These are phyloP conservation scores for Atta cephalotes DNA, from an alignment of 1,140 invertebrate genomes.

Conservation along the genomic window DNA sequence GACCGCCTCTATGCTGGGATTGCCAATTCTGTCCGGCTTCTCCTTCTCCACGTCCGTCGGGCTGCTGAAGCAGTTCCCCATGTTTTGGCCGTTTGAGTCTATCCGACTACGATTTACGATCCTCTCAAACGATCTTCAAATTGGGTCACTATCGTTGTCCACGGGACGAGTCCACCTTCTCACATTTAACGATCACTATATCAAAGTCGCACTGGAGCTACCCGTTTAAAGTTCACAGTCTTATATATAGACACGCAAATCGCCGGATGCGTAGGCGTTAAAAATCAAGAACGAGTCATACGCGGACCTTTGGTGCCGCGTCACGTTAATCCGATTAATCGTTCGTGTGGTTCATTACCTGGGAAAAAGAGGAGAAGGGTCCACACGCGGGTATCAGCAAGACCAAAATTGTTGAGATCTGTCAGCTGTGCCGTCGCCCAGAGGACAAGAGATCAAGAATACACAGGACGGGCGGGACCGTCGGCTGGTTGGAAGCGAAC, in stretches of 20 bases:
- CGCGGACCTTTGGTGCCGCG: background rate
- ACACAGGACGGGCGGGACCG: background rate
- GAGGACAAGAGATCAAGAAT: background rate
- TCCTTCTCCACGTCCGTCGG: constrained; percentile 89
- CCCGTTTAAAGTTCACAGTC: background rate
- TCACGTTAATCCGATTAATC: constrained; percentile 13
- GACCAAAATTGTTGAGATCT: background rate
- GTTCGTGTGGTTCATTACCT: background rate
- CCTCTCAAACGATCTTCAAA: background rate
- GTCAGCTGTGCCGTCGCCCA: constrained; percentile 38
- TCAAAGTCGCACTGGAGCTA: background rate
- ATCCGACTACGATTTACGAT: background rate
- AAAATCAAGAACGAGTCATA: background rate
- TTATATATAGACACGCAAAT: background rate
- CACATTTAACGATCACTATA: constrained; percentile 8
- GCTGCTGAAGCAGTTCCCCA: constrained; percentile 92
- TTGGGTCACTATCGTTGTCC: background rate
- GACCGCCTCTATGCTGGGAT: constrained; percentile 88
- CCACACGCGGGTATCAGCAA: background rate
- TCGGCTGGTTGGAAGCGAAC: constrained; percentile 18
- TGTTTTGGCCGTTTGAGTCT: constrained; percentile 73
- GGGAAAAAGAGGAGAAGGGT: background rate
- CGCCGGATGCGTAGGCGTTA: background rate
- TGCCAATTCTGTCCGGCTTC: constrained; percentile 88
- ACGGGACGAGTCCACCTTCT: background rate